Evolutionary conservation across 2,888 invertebrate species (phyloP).

Genomic region (Achlya flavicornis): DNA sequence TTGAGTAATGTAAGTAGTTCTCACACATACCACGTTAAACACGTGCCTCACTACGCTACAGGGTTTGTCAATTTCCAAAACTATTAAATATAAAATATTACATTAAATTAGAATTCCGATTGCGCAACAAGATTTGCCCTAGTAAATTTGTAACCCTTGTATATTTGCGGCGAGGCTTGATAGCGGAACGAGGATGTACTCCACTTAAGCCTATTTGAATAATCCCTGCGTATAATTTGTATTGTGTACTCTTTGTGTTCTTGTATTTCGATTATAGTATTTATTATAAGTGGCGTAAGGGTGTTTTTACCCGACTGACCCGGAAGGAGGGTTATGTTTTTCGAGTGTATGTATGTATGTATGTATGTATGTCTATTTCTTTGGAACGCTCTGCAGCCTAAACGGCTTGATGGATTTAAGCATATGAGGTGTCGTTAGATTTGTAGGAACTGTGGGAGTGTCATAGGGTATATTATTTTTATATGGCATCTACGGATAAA

Average conservation of each 20-base stretch:
- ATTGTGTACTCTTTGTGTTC: neutral
- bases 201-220: constrained; percentile 6
- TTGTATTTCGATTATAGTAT: no score
- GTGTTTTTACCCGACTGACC: no score
- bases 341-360: no score
- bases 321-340: no score
- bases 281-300: no score
- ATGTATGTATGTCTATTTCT: no score
- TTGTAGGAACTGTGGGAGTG: no score
- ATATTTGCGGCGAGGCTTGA: neutral
- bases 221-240: constrained; percentile 8
- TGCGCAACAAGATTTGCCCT: neutral
- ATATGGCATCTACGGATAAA: no score
- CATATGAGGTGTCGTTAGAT: no score
- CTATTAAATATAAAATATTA: constrained; percentile 9
- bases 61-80: neutral
- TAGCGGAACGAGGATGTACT: neutral
- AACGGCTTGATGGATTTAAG: no score
- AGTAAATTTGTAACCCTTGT: neutral
- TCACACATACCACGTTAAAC: neutral
- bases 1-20: neutral
- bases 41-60: neutral
- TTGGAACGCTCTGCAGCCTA: no score
- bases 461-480: no score
- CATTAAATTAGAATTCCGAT: constrained; percentile 6